Conservation (phyloP, 92 coral and sea anemone genomes). For the Actinostola sp. region DNA sequence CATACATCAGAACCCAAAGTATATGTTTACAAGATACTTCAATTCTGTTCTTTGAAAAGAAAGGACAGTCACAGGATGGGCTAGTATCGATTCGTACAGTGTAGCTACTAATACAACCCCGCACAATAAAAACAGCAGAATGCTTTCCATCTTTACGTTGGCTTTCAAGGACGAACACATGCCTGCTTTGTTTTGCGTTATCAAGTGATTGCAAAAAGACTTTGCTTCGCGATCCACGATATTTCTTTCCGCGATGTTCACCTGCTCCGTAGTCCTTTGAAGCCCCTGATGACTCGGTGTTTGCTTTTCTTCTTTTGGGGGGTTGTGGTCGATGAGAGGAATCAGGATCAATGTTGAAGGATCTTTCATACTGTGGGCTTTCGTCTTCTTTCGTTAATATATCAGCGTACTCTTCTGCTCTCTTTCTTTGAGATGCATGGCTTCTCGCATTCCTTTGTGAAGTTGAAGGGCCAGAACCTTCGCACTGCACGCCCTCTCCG, state of each 20-base stretch:
- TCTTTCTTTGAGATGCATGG: slow-evolving; percentile 4
- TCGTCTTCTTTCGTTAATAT: background rate
- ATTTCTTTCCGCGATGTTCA: background rate
- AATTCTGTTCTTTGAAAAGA: slow-evolving; percentile 21
- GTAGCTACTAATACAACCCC: background rate
- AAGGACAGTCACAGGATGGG: slow-evolving; percentile 39
- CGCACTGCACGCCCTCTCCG: slow-evolving; percentile 32
- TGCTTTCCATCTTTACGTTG: background rate
- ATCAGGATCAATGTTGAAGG: background rate
- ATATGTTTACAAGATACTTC: slow-evolving; percentile 28
- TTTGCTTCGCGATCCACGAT: background rate
- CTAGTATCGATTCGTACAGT: slow-evolving; percentile 25
- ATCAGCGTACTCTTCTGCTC: slow-evolving; percentile 18
- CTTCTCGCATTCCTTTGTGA: background rate
- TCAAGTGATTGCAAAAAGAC: background rate
- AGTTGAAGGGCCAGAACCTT: slow-evolving; percentile 27
- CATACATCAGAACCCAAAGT: slow-evolving; percentile 34
- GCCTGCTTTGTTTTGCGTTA: background rate
- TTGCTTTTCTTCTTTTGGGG: background rate
- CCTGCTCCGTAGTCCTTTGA: background rate
- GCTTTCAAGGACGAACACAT: slow-evolving; percentile 1
- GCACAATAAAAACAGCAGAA: background rate
- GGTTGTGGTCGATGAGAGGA: background rate
- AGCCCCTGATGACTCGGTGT: background rate
- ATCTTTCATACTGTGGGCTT: too few species aligned